Evolutionary conservation across 2,888 invertebrate genomes (phyloP).

Genomic region (Argyresthia albistria): DNA sequence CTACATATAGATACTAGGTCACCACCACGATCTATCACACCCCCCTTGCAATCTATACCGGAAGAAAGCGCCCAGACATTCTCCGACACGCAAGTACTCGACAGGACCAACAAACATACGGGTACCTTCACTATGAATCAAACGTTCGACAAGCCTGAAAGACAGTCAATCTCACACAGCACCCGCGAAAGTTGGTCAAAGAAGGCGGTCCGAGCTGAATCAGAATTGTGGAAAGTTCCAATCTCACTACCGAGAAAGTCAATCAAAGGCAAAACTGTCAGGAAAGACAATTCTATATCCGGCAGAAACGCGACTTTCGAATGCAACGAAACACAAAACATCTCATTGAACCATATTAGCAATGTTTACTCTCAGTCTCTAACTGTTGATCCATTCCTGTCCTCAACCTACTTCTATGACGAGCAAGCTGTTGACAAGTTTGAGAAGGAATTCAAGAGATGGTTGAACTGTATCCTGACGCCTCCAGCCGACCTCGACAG

Average conservation of each 20-base stretch:
- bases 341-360: conserved; percentile 43
- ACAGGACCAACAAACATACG: conserved; percentile 38
- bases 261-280: conserved; percentile 28
- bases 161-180: conserved; percentile 21
- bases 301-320: conserved; percentile 31
- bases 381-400: conserved; percentile 78
- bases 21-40: conserved; percentile 49
- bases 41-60: conserved; percentile 58
- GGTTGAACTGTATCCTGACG: conserved; percentile 84
- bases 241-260: conserved; percentile 29
- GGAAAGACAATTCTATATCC: conserved; percentile 26
- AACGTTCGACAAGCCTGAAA: conserved; percentile 46
- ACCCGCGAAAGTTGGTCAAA: conserved; percentile 50
- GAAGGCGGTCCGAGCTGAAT: conserved; percentile 41
- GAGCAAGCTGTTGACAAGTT: conserved; percentile 78
- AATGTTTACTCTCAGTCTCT: conserved; percentile 61
- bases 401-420: conserved; percentile 77
- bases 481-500: conserved; percentile 81
- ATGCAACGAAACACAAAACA: conserved; percentile 43
- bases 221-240: conserved; percentile 53
- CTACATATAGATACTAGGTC: conserved; percentile 31
- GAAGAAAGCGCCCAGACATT: conserved; percentile 52
- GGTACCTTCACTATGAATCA: conserved; percentile 55
- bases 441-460: conserved; percentile 81
- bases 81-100: conserved; percentile 39